A percentile compares a stretch with the other conserved stretches of the same genome.
Evolutionary conservation across 2,797 vertebrate species (phyloP).

Genomic region (Lerista edwardsae): DNA sequence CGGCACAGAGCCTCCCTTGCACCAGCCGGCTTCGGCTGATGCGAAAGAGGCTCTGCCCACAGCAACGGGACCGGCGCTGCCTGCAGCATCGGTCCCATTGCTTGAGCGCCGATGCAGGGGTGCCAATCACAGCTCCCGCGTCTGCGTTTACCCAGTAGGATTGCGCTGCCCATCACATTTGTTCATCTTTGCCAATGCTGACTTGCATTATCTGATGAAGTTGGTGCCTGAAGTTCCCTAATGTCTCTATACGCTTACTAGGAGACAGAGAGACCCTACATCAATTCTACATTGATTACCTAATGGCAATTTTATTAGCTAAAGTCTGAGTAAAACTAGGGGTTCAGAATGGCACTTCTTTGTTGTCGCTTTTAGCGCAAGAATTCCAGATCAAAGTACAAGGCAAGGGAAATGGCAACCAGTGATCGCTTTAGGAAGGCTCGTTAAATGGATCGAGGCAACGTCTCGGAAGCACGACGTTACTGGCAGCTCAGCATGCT

Average conservation of each 20-base stretch:
- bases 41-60: too few species aligned
- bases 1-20: too few species aligned
- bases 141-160: too few species aligned
- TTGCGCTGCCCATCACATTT: background rate
- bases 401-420: background rate
- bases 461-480: constrained; percentile 40
- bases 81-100: too few species aligned
- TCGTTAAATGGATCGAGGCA: constrained; percentile 48
- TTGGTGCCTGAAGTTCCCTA: background rate
- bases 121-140: too few species aligned
- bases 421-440: constrained; percentile 36
- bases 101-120: too few species aligned
- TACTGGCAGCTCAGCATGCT: constrained; percentile 44
- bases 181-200: background rate
- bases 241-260: constrained; percentile 16
- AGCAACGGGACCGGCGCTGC: too few species aligned
- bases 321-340: constrained; percentile 4
- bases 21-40: too few species aligned
- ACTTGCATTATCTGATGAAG: constrained; percentile 35
- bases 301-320: constrained; percentile 58
- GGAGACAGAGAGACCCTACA: constrained; percentile 35
- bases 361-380: constrained; percentile 47
- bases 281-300: constrained; percentile 54
- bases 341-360: constrained; percentile 33
- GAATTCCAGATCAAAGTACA: constrained; percentile 58